Percentiles rank a stretch among this genome's conserved stretches.
phyloP scores from a whole-genome alignment of 2,113 vertebrate genomes.

The Brachyhypopomus occidentalis region DNA sequence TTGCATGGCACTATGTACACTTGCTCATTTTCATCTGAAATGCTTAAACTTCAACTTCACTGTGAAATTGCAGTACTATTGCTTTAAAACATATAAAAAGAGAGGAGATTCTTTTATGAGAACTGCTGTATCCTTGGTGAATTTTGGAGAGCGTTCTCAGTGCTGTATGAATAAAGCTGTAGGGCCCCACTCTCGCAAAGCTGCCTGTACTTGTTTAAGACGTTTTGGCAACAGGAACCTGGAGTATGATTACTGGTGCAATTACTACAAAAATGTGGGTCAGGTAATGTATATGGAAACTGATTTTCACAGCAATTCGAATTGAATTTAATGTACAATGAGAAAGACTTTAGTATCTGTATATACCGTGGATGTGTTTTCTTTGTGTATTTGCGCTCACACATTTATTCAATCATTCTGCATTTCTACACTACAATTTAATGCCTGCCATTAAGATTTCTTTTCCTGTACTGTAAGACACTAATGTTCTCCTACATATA shows the following conservation, averaged over 20 bases:
- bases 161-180: neutral
- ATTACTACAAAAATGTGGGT: neutral
- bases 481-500: conserved; percentile 41
- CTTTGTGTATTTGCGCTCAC: neutral
- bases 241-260: neutral
- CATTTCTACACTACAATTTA: neutral
- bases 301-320: too few species aligned
- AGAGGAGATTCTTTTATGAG: neutral
- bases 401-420: neutral
- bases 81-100: neutral
- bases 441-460: conserved; percentile 34
- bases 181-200: neutral
- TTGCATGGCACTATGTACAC: conserved; percentile 6
- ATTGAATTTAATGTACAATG: too few species aligned
- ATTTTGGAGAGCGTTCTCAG: neutral
- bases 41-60: neutral
- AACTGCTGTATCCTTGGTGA: neutral
- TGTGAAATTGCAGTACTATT: neutral
- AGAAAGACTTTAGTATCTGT: neutral
- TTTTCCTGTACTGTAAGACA: conserved; percentile 26
- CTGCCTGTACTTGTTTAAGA: neutral
- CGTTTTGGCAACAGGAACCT: neutral
- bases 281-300: neutral
- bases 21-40: neutral
- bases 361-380: neutral